These are phyloP conservation scores for Gephyroberyx darwinii DNA, from an alignment of 2,797 vertebrate species.

Conservation along the genomic window DNA sequence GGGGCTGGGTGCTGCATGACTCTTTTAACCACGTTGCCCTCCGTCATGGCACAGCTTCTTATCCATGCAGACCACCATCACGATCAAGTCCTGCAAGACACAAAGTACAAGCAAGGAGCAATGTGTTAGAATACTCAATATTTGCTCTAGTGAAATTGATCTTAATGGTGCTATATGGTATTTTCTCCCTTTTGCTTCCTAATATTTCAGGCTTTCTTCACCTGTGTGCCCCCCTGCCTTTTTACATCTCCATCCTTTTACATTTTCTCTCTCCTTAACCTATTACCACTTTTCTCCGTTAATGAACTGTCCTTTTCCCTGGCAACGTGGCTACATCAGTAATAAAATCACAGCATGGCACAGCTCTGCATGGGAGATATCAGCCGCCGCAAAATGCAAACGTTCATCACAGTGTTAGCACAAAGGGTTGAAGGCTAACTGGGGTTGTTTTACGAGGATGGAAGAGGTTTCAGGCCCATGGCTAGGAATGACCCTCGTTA, in stretches of 20 bases:
- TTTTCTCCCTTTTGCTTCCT: background rate
- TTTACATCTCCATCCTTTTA: conserved; percentile 55
- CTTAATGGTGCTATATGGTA: background rate
- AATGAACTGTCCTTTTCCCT: conserved; percentile 58
- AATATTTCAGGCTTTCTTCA: conserved; percentile 9
- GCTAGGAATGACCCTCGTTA: conserved; percentile 60
- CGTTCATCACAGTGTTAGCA: conserved; percentile 50
- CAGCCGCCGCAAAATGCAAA: conserved; percentile 45
- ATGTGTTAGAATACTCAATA: conserved; percentile 1
- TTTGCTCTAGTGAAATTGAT: background rate
- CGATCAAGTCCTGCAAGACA: conserved; percentile 71
- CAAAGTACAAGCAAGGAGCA: conserved; percentile 10
- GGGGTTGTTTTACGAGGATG: conserved; percentile 50
- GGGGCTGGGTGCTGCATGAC: conserved; percentile 70
- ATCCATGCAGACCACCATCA: conserved; percentile 74
- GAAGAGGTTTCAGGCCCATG: conserved; percentile 35
- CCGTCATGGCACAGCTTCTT: conserved; percentile 73
- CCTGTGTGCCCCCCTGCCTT: conserved; percentile 3
- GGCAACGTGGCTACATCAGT: conserved; percentile 43
- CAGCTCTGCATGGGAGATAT: conserved; percentile 46
- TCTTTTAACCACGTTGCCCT: conserved; percentile 79
- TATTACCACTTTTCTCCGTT: conserved; percentile 48
- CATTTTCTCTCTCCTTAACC: conserved; percentile 44
- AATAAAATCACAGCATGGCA: conserved; percentile 56
- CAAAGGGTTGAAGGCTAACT: conserved; percentile 71